A percentile compares a stretch with the other conserved stretches of the same genome.
Evolutionary conservation across 1,140 invertebrate genomes (phyloP).

Genomic region (Zaprionus nigranus): DNA sequence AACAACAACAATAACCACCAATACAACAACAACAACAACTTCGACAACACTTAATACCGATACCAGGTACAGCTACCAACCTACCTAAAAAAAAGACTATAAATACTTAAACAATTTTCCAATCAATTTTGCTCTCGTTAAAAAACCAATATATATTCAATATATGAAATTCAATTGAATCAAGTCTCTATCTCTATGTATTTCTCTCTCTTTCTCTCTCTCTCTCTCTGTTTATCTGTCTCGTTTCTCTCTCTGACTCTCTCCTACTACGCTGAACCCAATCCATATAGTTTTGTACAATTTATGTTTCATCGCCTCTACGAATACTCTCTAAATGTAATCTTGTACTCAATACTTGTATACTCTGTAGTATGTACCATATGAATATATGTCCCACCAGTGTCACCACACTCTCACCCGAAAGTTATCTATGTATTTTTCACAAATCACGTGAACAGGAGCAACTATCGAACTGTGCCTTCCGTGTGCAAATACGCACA

Average conservation of each 20-base stretch:
- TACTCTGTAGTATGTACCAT: conserved; percentile 25
- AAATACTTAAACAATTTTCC: conserved; percentile 57
- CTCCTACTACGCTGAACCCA: conserved; percentile 58
- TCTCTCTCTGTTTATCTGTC: conserved; percentile 51
- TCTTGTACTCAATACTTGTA: conserved; percentile 38
- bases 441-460: conserved; percentile 12
- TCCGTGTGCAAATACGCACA: neutral
- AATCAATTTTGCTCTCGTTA: conserved; percentile 72
- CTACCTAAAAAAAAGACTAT: conserved; percentile 41
- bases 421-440: neutral
- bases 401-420: conserved; percentile 12
- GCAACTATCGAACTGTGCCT: conserved; percentile 4
- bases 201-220: conserved; percentile 58
- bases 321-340: conserved; percentile 60
- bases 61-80: conserved; percentile 73
- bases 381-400: conserved; percentile 13
- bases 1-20: conserved; percentile 46
- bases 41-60: conserved; percentile 80
- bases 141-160: conserved; percentile 43
- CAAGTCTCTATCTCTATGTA: conserved; percentile 66
- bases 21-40: conserved; percentile 63
- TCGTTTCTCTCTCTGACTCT: conserved; percentile 34
- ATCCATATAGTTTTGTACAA: conserved; percentile 56
- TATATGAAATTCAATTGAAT: conserved; percentile 42
- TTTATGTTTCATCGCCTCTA: conserved; percentile 34